These are phyloP conservation scores for Manacus vitellinus DNA, from an alignment of 2,113 vertebrate genomes.

Conservation along the genomic window DNA sequence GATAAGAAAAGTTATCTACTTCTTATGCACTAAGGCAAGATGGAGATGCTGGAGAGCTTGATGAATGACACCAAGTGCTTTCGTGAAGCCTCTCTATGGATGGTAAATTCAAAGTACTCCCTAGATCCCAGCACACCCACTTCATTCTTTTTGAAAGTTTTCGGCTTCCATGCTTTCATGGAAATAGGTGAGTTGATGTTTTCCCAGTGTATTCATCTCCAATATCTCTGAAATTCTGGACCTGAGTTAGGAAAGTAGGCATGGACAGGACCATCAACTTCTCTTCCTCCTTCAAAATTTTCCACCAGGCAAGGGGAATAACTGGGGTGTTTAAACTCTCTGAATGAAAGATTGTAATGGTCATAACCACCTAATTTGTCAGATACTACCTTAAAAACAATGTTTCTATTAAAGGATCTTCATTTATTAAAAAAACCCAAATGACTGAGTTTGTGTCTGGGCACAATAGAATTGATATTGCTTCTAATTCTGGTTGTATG, in stretches of 20 bases:
- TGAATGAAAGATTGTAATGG: not conserved
- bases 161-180: not conserved
- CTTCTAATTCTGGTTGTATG: not conserved
- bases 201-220: not conserved
- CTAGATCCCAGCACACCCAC: not conserved
- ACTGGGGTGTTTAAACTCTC: not conserved
- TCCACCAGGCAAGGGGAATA: not conserved
- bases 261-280: not conserved
- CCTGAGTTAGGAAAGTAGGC: not conserved
- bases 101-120: not conserved
- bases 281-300: not conserved
- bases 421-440: not conserved
- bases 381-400: not conserved
- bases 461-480: not conserved
- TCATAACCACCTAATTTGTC: not conserved
- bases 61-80: not conserved
- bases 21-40: fast-evolving
- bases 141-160: not conserved
- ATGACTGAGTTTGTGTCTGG: not conserved
- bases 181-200: not conserved
- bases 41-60: not conserved
- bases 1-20: not conserved
- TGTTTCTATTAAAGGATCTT: not conserved
- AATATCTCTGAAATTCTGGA: not conserved
- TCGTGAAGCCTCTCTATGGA: not conserved